Base-by-base conservation (phyloP, 1,140 invertebrate genomes). In the Trichogramma pretiosum region DNA sequence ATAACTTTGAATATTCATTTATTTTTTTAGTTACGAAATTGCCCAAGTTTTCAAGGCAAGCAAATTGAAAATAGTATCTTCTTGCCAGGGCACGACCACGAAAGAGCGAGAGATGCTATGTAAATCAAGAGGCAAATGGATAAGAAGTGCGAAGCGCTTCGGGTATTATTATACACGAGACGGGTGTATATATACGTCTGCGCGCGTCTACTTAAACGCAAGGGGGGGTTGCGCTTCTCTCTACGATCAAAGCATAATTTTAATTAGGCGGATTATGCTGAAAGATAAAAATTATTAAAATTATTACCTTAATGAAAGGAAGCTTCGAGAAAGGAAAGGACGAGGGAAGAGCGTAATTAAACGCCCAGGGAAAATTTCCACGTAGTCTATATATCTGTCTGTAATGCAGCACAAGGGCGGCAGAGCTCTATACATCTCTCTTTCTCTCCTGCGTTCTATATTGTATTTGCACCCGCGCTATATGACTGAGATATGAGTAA, bases 251-350 rank as follows among this genome's bases (percentile, higher is more conserved):
- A 72, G 68, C 62, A 57, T 68, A 65, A 68, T 68, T 70, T 70
- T 69, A 71, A 72, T 71, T 71, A 70, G 66, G 56, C 61, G 66
- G 67, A 71, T 72, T 69, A 71, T 68, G 57, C 56, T 64, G 67
- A 70, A 64, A 72, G 68, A 72, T 72, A 71, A 71, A 71, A 72
- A 71, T 72, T 72, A 72, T 71, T 69, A 72, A 72, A 71, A 71
- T 72, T 72, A 72, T 72, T 71, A 63, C 68, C 62, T 67, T 71
- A 72, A 71, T 70, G 67, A 70, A 72, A 72, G 68, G 70, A 61
- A 65, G 61, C 61, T 55, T 60, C 22, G 33, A 14, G 10, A 58
- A 55, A 61, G 66, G 63, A 61, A 60, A 55, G 33, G 18, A n/a
- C 59, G 56, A 61, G 66, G 63, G 62, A 60, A 55, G n/a, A n/a